These are phyloP conservation scores for Ammodytes marinus DNA, from an alignment of 2,113 vertebrate species.

Conservation along the genomic window DNA sequence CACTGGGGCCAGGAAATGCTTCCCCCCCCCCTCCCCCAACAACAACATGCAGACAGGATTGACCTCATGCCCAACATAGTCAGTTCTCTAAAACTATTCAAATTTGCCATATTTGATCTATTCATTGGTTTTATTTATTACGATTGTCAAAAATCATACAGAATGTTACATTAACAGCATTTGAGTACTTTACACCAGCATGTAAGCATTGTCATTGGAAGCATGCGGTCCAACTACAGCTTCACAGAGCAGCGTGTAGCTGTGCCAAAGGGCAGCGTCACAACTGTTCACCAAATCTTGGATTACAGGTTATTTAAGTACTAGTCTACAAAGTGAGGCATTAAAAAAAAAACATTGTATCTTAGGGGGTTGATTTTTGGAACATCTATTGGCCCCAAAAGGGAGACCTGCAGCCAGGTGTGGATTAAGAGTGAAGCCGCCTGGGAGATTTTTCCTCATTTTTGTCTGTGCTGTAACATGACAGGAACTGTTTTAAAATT, in stretches of 20 bases:
- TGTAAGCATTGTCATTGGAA: not conserved
- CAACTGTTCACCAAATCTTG: too few species aligned
- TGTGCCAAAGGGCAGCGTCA: not conserved
- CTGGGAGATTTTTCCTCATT: not conserved
- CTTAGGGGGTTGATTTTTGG: not conserved
- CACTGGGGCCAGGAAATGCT: constrained; percentile 4
- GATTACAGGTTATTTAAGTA: too few species aligned
- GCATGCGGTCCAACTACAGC: not conserved
- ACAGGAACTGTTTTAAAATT: not conserved
- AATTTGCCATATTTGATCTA: too few species aligned
- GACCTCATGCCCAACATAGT: too few species aligned
- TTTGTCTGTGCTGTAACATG: not conserved
- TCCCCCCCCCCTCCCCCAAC: too few species aligned
- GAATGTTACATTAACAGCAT: too few species aligned
- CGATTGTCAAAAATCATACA: too few species aligned
- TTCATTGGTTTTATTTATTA: too few species aligned
- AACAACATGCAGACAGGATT: too few species aligned
- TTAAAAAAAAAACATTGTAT: not conserved
- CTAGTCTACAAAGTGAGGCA: too few species aligned
- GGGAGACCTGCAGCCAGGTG: not conserved
- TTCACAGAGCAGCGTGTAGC: not conserved
- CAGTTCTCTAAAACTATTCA: too few species aligned
- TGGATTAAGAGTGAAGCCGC: constrained; percentile 1
- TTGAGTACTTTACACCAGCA: not conserved
- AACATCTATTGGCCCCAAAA: not conserved